Evolutionary conservation across 2,888 invertebrate genomes (phyloP), one percentile per base, ranked within the genome.

Genomic region (Drosophila greeni): DNA sequence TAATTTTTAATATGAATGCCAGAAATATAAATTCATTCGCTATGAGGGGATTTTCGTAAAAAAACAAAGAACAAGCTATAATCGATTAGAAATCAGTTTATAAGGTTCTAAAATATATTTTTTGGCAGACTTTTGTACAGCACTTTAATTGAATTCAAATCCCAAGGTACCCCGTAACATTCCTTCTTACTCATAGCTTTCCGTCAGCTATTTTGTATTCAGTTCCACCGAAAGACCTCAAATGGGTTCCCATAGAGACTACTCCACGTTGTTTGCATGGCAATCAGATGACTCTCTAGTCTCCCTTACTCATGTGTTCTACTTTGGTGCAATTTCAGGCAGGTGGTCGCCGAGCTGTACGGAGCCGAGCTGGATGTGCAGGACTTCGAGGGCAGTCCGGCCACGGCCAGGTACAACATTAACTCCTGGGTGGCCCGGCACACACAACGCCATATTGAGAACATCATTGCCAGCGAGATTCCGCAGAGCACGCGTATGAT

Each of bases 361-460:
- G 86, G 88, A 12, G 91, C 91, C 60, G 91, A 91, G 39, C 85
- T 92, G 12, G 77, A 90, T 6, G 88, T 88, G 57, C 82, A 92
- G 8, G 91, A 93, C 74, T 93, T 92, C 74, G 68, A 74, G 9
- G 55, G 65, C 0, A 85, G 87, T 48, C 83, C 89, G 0, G 64
- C 55, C 0, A 64, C 75, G 3, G 90, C 92, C 0, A 89, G 88
- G 34, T 77, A 88, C 5, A 70, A 76, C 1, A 90, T 93, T 29
- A 93, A 93, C 72, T 75, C 85, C 1, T 93, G 93, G 93, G 92
- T 93, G 3, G 87, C 89, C 0, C 77, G 89, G 12, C 90, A 90
- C 48, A 93, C 93, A 0, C 86, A 88, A 64, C 91, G 91, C 0
- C 92, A 92, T 86, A 93, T 94, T 60, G 76, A 87, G 0, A 85